Evolutionary conservation across 2,888 invertebrate species (phyloP), one percentile per base, ranked within the genome.

Genomic region (Diadegma fenestrale): DNA sequence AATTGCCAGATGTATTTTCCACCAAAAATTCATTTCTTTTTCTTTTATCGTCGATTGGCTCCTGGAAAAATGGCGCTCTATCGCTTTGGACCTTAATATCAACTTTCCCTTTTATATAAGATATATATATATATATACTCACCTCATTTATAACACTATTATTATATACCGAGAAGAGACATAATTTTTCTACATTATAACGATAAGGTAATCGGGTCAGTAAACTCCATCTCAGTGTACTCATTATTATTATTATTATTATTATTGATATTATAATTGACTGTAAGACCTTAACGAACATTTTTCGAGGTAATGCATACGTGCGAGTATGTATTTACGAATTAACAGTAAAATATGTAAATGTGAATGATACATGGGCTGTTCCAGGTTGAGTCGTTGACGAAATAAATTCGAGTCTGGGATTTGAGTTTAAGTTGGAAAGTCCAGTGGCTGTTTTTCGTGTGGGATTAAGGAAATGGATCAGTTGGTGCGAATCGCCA

Each of bases 221-320:
- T 85, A 85, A 85, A 82, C 85, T 82, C 82, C 82, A 79, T 85
- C 78, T 85, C 78, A 79, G 75, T 85, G 81, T 82, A 82, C 81
- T 73, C 76, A 69, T 83, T 75, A 73, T 79, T 73, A 83, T 79
- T 73, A 64, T 51, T 45, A 58, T 19, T 63, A 84, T 72, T 80
- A 73, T 77, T 72, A 69, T 75, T 71, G 0, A 37, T 37, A 79
- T 83, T 71, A 63, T 51, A 48, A 78, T 73, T 73, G 68, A 41
- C 19, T 33, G 33, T n/a, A 33, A 6, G n/a, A 63, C 7, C 63
- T 30, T 33, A 41, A 41, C 22, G 48, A 19, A 63, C 63, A 79
- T 68, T 81, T 69, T 81, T 77, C 63, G 69, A 82, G 43, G 73
- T 41, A 69, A 64, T 37, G 22, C 76, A 37, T 66, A 43, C 45